These are phyloP conservation scores for Probaryconus sp. DNA, from an alignment of 1,140 invertebrate species.

Conservation along the genomic window DNA sequence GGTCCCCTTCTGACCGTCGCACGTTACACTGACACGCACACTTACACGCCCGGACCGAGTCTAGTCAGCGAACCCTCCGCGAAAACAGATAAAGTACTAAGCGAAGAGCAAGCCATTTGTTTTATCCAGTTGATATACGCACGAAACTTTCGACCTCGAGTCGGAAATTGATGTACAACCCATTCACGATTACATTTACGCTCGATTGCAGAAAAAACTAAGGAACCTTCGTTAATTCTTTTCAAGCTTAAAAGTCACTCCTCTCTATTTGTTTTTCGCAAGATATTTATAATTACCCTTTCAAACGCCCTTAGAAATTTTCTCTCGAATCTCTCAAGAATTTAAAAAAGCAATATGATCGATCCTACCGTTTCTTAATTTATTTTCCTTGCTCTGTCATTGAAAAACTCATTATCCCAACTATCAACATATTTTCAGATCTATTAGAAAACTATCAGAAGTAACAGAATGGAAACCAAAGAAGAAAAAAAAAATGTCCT, in stretches of 20 bases:
- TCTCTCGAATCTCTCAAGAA: too few relatives aligned
- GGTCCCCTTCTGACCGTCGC: conserved; percentile 8
- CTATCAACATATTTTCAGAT: too few relatives aligned
- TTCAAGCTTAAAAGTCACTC: too few relatives aligned
- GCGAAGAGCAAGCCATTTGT: conserved; percentile 44
- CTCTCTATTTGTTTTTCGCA: conserved; percentile 31
- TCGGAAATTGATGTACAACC: conserved; percentile 24
- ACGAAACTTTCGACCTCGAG: conserved; percentile 16
- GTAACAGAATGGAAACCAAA: too few relatives aligned
- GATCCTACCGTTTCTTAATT: too few relatives aligned
- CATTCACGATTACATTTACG: conserved; percentile 34
- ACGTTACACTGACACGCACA: too few relatives aligned
- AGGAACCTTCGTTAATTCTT: conserved; percentile 10
- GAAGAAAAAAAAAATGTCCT: too few relatives aligned
- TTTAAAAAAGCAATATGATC: too few relatives aligned
- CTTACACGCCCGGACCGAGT: conserved; percentile 4
- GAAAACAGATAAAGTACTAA: conserved; percentile 51
- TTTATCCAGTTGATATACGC: conserved; percentile 22
- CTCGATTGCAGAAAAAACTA: conserved; percentile 29
- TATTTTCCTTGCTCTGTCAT: too few relatives aligned
- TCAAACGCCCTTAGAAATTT: too few relatives aligned
- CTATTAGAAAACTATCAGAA: too few relatives aligned
- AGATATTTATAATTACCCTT: conserved; percentile 33
- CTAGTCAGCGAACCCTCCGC: conserved; percentile 10
- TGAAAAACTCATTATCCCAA: too few relatives aligned